Percentiles rank a stretch among this genome's conserved stretches.
phyloP scores from a whole-genome alignment of 30 jellyfish, hydroid and myxozoan genomes.

The Morbakka virulenta region DNA sequence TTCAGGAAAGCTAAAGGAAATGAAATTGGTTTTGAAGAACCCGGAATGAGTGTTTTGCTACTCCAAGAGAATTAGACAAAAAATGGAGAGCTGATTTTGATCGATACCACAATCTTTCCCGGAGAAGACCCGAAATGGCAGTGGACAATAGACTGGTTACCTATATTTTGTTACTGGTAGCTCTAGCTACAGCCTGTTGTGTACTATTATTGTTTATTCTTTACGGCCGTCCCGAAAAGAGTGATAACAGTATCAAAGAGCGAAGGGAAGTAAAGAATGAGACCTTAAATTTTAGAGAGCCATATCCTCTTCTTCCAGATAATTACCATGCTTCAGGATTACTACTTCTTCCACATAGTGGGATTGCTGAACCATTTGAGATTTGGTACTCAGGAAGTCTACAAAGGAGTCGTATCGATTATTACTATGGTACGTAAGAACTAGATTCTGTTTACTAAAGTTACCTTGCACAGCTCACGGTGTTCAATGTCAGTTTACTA shows the following conservation, averaged over 20 bases:
- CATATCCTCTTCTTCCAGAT: constrained; percentile 74
- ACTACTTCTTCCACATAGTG: constrained; percentile 86
- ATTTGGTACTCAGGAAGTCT: constrained; percentile 83
- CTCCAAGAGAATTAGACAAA: too few species aligned
- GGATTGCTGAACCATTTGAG: constrained; percentile 97
- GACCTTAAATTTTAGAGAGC: constrained; percentile 1
- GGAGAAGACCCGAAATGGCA: too few species aligned
- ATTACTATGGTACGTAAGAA: constrained; percentile 88
- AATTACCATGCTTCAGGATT: constrained; percentile 92
- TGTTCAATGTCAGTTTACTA: too few species aligned
- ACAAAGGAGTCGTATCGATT: constrained; percentile 85
- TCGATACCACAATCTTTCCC: too few species aligned
- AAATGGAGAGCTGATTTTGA: too few species aligned
- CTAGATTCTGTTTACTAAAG: not conserved
- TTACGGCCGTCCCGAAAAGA: not conserved
- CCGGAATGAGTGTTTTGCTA: too few species aligned
- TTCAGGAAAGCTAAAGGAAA: too few species aligned
- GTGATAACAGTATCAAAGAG: not conserved
- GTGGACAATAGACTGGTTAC: too few species aligned
- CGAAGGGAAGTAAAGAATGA: not conserved
- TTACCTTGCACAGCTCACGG: not conserved
- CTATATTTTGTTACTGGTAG: too few species aligned
- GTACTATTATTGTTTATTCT: not conserved
- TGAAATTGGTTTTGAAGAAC: too few species aligned
- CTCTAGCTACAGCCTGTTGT: not conserved